A percentile compares a stretch with the other conserved stretches of the same genome.
Conservation (phyloP, 2,797 vertebrate genomes). For the Clarias pachynema region DNA sequence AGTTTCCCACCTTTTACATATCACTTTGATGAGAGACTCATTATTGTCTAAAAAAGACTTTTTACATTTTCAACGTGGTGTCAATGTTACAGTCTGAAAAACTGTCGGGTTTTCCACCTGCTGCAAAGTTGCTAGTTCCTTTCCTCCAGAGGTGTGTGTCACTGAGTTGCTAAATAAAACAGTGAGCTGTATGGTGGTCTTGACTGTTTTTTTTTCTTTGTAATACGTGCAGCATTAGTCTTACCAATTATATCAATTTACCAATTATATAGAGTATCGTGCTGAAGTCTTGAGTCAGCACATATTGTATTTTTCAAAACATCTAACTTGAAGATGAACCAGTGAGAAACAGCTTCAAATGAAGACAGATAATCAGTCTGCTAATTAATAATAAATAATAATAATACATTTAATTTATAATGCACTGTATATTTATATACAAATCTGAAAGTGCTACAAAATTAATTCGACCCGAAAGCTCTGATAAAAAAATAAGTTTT, state of each 20-base stretch:
- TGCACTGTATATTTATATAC: too few species aligned
- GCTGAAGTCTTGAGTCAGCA: too few species aligned
- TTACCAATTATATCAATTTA: not conserved
- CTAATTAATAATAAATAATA: too few species aligned
- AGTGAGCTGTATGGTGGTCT: slow-evolving; percentile 70
- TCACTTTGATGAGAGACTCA: slow-evolving; percentile 89
- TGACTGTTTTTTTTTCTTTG: slow-evolving; percentile 12
- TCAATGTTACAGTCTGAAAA: slow-evolving; percentile 90
- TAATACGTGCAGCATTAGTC: not conserved
- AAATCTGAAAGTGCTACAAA: too few species aligned
- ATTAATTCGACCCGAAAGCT: too few species aligned
- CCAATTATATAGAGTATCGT: not conserved
- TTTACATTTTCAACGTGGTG: slow-evolving; percentile 85
- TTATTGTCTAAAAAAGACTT: slow-evolving; percentile 92
- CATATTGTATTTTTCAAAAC: too few species aligned
- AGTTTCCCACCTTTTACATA: slow-evolving; percentile 83
- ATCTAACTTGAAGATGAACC: too few species aligned
- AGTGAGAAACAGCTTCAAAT: too few species aligned
- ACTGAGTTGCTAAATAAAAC: slow-evolving; percentile 96
- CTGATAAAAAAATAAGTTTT: too few species aligned
- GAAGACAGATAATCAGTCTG: too few species aligned
- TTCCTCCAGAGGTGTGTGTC: slow-evolving; percentile 86
- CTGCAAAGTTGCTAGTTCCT: slow-evolving; percentile 86
- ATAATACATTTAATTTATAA: too few species aligned
- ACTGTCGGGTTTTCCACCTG: slow-evolving; percentile 82